A percentile compares a stretch with the other conserved stretches of the same genome.
These are phyloP conservation scores for Rhinatrema bivittatum DNA, from an alignment of 2,797 vertebrate genomes.

Conservation along the genomic window DNA sequence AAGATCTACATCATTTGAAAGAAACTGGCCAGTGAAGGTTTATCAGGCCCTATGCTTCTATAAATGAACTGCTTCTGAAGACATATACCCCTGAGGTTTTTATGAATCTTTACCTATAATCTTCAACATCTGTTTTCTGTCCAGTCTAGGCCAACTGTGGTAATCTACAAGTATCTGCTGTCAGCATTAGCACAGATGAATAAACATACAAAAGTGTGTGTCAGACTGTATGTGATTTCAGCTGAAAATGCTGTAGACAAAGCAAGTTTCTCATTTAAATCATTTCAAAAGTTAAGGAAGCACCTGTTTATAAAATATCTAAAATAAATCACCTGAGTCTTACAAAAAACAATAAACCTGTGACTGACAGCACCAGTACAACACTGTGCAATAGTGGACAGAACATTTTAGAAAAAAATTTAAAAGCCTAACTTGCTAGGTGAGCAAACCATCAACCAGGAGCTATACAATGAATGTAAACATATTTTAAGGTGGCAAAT, in stretches of 20 bases:
- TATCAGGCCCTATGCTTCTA: no score
- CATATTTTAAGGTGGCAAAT: no score
- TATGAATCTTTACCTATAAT: no score
- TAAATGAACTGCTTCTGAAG: no score
- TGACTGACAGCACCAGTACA: constrained; percentile 24
- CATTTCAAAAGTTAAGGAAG: constrained; percentile 31
- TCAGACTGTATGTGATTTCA: constrained; percentile 30
- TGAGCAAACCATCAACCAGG: no score
- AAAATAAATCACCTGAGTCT: constrained; percentile 32
- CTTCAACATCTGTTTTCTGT: constrained; percentile 47
- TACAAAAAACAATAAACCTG: background rate
- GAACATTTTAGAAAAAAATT: no score
- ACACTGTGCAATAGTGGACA: no score
- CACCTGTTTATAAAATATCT: constrained; percentile 50
- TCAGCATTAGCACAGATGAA: constrained; percentile 45
- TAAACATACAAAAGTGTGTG: constrained; percentile 18
- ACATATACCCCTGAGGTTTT: no score
- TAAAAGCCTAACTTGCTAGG: no score
- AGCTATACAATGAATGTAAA: no score
- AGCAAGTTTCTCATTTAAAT: constrained; percentile 23
- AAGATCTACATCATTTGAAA: no score
- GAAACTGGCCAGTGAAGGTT: no score
- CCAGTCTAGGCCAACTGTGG: constrained; percentile 22
- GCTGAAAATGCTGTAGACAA: constrained; percentile 32
- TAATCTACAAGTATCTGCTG: constrained; percentile 34